Conservation (phyloP, 2,888 invertebrate genomes). For the Boloria euphrosyne region DNA sequence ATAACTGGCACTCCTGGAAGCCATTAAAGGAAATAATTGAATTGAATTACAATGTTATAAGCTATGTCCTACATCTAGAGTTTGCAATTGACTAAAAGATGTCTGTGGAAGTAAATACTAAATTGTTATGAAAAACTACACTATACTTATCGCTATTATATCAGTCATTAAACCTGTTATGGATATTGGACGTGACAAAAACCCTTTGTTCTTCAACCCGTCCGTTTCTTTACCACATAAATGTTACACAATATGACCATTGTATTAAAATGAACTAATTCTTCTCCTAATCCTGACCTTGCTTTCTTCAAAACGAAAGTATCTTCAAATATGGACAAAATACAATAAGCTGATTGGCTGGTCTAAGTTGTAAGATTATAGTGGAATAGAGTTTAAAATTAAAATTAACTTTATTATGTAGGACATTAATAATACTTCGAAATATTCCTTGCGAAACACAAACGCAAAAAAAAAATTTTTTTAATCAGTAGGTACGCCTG, state of each 20-base stretch:
- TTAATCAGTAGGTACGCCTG: no score
- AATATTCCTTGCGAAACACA: no score
- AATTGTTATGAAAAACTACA: no score
- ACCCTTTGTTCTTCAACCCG: slow-evolving; percentile 10
- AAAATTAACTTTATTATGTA: no score
- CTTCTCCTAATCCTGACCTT: slow-evolving; percentile 28
- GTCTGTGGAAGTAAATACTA: no score
- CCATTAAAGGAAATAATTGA: no score
- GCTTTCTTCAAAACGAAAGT: slow-evolving; percentile 32
- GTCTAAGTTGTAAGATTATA: neutral
- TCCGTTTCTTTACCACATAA: slow-evolving; percentile 6
- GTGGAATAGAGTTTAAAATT: neutral
- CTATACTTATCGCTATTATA: neutral
- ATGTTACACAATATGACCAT: slow-evolving; percentile 19
- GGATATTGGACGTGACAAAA: slow-evolving; percentile 2
- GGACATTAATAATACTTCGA: no score
- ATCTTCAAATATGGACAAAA: slow-evolving; percentile 26
- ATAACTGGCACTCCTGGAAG: no score
- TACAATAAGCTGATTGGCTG: slow-evolving; percentile 29
- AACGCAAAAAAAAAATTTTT: no score
- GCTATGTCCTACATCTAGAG: no score
- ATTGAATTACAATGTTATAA: no score
- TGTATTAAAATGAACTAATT: slow-evolving; percentile 25
- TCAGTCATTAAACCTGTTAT: slow-evolving; percentile 2
- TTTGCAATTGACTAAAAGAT: no score